Evolutionary conservation across 1,140 invertebrate species (phyloP).

Genomic region (Tribolium madens): DNA sequence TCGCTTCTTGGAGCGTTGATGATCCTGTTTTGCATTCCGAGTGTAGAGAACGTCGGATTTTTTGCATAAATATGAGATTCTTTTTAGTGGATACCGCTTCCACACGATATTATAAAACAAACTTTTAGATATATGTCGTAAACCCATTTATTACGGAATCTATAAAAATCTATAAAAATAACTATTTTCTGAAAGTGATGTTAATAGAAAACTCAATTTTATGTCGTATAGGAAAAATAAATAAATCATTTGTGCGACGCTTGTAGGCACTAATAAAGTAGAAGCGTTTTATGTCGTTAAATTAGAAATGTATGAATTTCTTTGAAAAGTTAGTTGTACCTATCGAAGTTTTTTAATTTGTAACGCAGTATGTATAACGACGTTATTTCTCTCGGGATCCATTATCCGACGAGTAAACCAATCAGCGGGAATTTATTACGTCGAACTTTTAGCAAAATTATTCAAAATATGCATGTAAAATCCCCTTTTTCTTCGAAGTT

Average conservation of each 20-base stretch:
- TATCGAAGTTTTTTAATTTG: conserved; percentile 31
- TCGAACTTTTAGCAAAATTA: conserved; percentile 17
- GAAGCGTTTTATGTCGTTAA: no score
- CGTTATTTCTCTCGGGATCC: conserved; percentile 3
- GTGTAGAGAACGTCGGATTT: conserved; percentile 6
- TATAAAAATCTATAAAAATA: no score
- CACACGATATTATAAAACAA: conserved; percentile 6
- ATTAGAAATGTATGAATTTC: no score
- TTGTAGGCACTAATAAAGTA: no score
- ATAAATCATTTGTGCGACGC: no score
- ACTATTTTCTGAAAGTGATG: no score
- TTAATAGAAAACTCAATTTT: no score
- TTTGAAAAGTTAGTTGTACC: neutral
- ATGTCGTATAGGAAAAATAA: no score
- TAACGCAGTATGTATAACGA: conserved; percentile 9
- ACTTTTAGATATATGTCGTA: neutral
- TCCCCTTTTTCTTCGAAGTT: neutral
- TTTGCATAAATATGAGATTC: conserved; percentile 25
- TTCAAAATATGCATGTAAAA: conserved; percentile 27
- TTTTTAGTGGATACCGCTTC: conserved; percentile 3
- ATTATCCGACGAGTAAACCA: conserved; percentile 4
- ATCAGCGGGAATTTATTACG: conserved; percentile 27
- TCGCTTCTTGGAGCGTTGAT: neutral
- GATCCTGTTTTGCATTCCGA: conserved; percentile 3
- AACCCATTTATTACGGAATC: neutral